Evolutionary conservation across 1,140 invertebrate species (phyloP).

Genomic region (Sycophaga agraensis): DNA sequence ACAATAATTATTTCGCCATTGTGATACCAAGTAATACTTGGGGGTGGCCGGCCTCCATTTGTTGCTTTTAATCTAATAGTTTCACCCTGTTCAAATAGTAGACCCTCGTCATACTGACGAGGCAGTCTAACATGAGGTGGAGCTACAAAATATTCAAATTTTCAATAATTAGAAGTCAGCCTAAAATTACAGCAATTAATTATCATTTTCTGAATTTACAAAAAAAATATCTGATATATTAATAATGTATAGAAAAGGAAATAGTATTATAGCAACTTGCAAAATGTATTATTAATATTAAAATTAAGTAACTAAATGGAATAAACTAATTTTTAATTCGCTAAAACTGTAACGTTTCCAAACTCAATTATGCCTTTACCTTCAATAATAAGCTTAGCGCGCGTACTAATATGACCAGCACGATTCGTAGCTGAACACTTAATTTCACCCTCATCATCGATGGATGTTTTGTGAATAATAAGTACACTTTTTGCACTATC

Average conservation of each 20-base stretch:
- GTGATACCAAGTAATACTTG: conserved; percentile 82
- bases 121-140: conserved; percentile 77
- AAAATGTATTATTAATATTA: too few species aligned
- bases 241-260: too few species aligned
- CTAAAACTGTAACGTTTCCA: too few species aligned
- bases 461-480: conserved; percentile 76
- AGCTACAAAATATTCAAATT: conserved; percentile 54
- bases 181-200: too few species aligned
- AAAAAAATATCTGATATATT: too few species aligned
- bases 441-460: conserved; percentile 83
- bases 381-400: conserved; percentile 73
- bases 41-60: conserved; percentile 83
- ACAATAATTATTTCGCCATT: conserved; percentile 72
- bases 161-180: conserved; percentile 4
- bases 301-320: too few species aligned
- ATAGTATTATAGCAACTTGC: too few species aligned
- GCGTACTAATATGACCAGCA: conserved; percentile 75
- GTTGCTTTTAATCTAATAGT: conserved; percentile 85
- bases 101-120: conserved; percentile 81
- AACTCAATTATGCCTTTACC: conserved; percentile 56
- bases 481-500: conserved; percentile 77
- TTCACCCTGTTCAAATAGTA: conserved; percentile 86
- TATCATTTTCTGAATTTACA: too few species aligned
- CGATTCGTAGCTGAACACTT: conserved; percentile 86
- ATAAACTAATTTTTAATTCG: too few species aligned